Base-by-base conservation (phyloP, 2,797 vertebrate species). In the Smutsia temminckii region DNA sequence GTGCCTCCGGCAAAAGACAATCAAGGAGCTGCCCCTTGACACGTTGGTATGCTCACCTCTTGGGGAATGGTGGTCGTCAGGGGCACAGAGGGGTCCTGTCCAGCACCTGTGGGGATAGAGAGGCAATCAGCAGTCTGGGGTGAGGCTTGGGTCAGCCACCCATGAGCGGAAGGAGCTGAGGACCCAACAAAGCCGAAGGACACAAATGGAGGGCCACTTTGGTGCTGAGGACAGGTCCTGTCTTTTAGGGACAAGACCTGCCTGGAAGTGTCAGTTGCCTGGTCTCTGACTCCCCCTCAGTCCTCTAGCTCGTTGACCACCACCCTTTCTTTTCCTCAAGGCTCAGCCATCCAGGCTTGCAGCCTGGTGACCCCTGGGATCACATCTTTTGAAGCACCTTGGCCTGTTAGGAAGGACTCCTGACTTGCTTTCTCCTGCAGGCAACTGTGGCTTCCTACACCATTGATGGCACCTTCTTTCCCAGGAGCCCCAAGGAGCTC, bases 401-500 rank as follows among this genome's bases (percentile, higher is more conserved):
- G 53, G 29, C 53, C 55, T 93, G 12, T 93, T 12, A 25, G 63
- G 25, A 18, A 37, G 51, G n/a, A 10, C 7, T 59, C 20, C 11
- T 51, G 53, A 12, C 63, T 95, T 89, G 20, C 59, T 96, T 86
- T 84, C 59, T 79, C 63, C 2, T 34, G 9, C 81, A 97, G 97
- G 46, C 18, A 61, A 4, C 0, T 40, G 4, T 0, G 1, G 8
- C 40, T 87, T 1, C 14, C 57, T 85, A 83, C 23, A 75, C 32
- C 9, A 7, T 94, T 1, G 93, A 97, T 64, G 96, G 96, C 0
- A 64, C 85, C 55, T 96, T 98, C 88, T 90, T 97, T 57, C 96
- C 96, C 61, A 90, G 96, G 92, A 69, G 13, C 17, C 85, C 85
- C 5, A 71, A 94, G 63, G 88, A 96, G 66, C 85, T 97, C n/a